These are phyloP conservation scores for Aegotheles bennettii DNA, from an alignment of 2,113 vertebrate genomes.

Conservation along the genomic window DNA sequence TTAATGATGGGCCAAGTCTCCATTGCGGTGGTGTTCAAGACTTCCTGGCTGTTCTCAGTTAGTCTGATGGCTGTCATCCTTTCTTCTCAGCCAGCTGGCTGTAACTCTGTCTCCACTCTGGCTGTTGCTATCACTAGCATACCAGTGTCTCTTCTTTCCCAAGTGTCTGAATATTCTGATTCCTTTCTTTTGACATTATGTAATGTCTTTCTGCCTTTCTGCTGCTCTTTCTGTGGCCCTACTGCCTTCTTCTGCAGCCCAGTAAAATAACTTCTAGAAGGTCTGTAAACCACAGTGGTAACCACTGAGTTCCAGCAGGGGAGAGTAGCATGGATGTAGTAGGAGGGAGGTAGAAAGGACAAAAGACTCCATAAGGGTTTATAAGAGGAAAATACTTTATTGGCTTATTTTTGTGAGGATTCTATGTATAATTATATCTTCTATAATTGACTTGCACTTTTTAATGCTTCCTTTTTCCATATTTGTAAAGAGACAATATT, in stretches of 20 bases:
- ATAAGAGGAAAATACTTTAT: background rate
- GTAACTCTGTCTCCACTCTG: background rate
- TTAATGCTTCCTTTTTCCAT: background rate
- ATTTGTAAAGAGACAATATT: background rate
- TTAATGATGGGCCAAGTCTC: constrained; percentile 10
- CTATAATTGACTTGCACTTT: background rate
- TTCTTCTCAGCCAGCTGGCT: constrained; percentile 48
- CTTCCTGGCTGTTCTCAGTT: constrained; percentile 39
- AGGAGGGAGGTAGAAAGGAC: background rate
- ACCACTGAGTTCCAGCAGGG: background rate
- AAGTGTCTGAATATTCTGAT: background rate
- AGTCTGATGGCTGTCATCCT: background rate
- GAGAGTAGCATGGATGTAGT: background rate
- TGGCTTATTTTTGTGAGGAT: background rate
- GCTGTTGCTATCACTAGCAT: background rate
- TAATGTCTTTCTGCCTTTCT: background rate
- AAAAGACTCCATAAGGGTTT: background rate
- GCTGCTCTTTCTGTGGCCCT: background rate
- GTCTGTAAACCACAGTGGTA: background rate
- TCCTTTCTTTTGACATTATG: background rate
- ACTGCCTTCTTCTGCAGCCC: background rate
- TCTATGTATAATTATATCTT: background rate
- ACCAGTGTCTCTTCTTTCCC: background rate
- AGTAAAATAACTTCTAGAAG: background rate
- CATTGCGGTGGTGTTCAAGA: background rate